Conservation (phyloP, 2,797 vertebrate species). For the Taeniopygia guttata region DNA sequence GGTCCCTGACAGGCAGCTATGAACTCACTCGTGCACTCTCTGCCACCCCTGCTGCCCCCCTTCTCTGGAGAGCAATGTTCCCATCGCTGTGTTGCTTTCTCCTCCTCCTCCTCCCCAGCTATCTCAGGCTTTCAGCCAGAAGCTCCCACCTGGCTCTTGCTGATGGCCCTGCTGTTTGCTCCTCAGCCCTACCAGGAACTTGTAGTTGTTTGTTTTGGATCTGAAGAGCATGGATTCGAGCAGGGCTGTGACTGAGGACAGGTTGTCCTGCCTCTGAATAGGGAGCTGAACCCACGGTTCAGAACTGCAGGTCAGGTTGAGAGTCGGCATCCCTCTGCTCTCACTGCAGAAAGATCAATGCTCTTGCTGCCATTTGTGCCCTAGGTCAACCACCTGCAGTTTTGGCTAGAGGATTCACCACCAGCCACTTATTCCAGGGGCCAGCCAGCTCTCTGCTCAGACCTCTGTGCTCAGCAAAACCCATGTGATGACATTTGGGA, state of each 20-base stretch:
- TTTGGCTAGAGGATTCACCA: background rate
- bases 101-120: background rate
- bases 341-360: background rate
- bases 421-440: background rate
- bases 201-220: background rate
- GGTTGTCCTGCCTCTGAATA: background rate
- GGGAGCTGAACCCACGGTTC: background rate
- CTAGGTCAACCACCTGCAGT: background rate
- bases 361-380: background rate
- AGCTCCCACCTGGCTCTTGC: background rate
- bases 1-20: background rate
- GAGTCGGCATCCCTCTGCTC: background rate
- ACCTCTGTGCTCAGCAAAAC: background rate
- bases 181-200: background rate
- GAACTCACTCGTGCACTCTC: background rate
- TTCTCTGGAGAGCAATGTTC: background rate
- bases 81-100: background rate
- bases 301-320: background rate
- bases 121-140: background rate
- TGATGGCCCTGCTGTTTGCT: background rate
- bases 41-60: background rate
- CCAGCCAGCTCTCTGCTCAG: background rate
- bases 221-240: background rate
- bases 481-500: background rate
- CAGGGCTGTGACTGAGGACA: background rate